A percentile compares a stretch with the other conserved stretches of the same genome.
Conservation (phyloP, 1,140 invertebrate species). For the Hyposmocoma kahamanoa region DNA sequence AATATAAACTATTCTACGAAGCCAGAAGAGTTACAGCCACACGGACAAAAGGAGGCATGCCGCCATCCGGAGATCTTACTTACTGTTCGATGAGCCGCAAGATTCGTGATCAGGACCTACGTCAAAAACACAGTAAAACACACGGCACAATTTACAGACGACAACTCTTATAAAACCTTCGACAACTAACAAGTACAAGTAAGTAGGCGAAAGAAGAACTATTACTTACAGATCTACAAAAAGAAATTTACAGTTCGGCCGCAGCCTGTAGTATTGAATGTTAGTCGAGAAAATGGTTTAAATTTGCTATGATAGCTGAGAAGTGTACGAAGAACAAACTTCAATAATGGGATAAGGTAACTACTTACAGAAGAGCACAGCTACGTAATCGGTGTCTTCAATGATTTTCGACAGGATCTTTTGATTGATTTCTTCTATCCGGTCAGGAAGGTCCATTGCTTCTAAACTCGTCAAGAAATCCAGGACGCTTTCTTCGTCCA, state of each 20-base stretch:
- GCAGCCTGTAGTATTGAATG: slow-evolving; percentile 18
- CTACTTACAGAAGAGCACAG: slow-evolving; percentile 95
- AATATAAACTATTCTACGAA: slow-evolving; percentile 44
- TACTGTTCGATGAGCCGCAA: slow-evolving; percentile 70
- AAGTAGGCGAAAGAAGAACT: slow-evolving; percentile 34
- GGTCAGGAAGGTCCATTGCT: slow-evolving; percentile 95
- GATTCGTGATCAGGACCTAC: slow-evolving; percentile 71
- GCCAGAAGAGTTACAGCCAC: slow-evolving; percentile 57
- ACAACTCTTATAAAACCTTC: slow-evolving; percentile 17
- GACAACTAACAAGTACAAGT: slow-evolving; percentile 36
- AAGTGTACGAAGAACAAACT: slow-evolving; percentile 39
- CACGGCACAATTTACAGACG: slow-evolving; percentile 57
- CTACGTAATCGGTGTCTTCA: slow-evolving; percentile 93
- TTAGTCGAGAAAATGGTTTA: slow-evolving; percentile 55
- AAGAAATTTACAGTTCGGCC: slow-evolving; percentile 38
- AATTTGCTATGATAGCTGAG: slow-evolving; percentile 60
- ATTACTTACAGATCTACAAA: slow-evolving; percentile 36
- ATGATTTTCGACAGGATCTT: slow-evolving; percentile 94
- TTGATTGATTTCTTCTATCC: slow-evolving; percentile 95
- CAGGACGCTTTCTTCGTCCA: slow-evolving; percentile 94
- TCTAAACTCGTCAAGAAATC: slow-evolving; percentile 95
- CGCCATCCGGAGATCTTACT: slow-evolving; percentile 62
- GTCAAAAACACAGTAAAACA: slow-evolving; percentile 71
- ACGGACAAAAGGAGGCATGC: slow-evolving; percentile 58
- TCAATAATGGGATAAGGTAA: neutral